These are phyloP conservation scores for Luehdorfia chinensis DNA, from an alignment of 1,140 invertebrate species.

Conservation along the genomic window DNA sequence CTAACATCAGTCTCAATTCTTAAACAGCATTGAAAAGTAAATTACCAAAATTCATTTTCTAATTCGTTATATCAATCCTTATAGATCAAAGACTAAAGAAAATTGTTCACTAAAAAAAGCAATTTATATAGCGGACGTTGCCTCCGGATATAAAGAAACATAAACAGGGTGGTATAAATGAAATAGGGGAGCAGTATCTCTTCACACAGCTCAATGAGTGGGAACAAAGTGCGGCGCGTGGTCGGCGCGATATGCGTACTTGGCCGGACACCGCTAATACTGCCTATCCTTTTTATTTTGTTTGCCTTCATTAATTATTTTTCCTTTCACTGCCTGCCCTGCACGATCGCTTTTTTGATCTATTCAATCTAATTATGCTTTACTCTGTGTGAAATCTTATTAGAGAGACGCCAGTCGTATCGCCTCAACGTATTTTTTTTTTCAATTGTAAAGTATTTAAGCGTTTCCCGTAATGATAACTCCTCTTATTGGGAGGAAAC, in stretches of 20 bases:
- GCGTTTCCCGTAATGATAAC: no score
- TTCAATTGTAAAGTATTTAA: no score
- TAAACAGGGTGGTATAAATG: slow-evolving; percentile 27
- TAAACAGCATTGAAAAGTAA: slow-evolving; percentile 4
- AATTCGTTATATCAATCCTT: slow-evolving; percentile 17
- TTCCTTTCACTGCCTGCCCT: neutral
- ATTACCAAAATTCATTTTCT: slow-evolving; percentile 16
- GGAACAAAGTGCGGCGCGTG: slow-evolving; percentile 36
- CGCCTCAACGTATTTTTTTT: no score
- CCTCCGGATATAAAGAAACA: slow-evolving; percentile 8
- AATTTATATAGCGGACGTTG: slow-evolving; percentile 31
- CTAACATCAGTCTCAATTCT: no score
- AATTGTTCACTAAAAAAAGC: slow-evolving; percentile 36
- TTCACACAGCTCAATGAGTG: slow-evolving; percentile 39
- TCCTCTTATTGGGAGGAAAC: no score
- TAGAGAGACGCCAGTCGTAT: no score
- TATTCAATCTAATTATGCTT: no score
- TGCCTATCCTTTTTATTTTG: slow-evolving; percentile 16
- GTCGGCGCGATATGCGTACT: slow-evolving; percentile 17
- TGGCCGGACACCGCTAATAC: slow-evolving; percentile 4
- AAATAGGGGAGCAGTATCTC: slow-evolving; percentile 39
- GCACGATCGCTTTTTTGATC: neutral
- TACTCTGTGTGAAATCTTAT: no score
- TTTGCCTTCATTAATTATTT: slow-evolving; percentile 15
- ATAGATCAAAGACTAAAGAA: slow-evolving; percentile 38